Base-by-base conservation (phyloP, 2,888 invertebrate species). In the Phengaris arion region DNA sequence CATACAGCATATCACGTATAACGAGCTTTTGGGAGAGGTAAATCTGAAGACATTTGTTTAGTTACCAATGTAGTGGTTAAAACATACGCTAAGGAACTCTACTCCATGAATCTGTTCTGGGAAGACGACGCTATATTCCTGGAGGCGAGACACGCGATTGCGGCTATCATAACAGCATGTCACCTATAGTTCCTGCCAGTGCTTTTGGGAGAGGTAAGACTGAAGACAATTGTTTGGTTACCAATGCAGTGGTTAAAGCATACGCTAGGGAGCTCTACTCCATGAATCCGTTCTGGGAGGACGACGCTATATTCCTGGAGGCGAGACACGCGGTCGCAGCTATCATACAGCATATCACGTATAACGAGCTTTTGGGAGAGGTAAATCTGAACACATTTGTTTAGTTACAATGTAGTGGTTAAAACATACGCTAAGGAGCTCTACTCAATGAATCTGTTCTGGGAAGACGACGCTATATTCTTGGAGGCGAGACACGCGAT, bases 171-270 rank as follows among this genome's bases (percentile, higher is more conserved):
- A 64, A 1, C 98, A 98, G 80, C 97, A 97, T 82, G 96, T 98
- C 76, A 97, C 98, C 0, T 96, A 96, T 85, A 98, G 86, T 98
- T 96, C 88, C 98, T 98, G 80, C 97, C 98, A 95, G 96, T 22
- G 75, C 93, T 97, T 12, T 87, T 98, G 70, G 97, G 97, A 77
- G 94, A 96, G 94, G 96, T 96, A 87, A 92, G 88, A 78, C 51
- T 75, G 48, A 48, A 48, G 48, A 6, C 48, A 48, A 0, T 48
- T 7, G 48, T 6, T 35, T 35, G 35, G 35, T 4, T 35, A 35
- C 35, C 4, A 35, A 35, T 35, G 2, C 2, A 35, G 35, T 35
- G 35, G 35, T 35, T 35, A 35, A 35, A 35, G 2, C 35, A 35
- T 35, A 0, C 4, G 35, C 35, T 1, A 35, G 35, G 35, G 4